Conservation (phyloP, 1,140 invertebrate species). For the Ctenoplectra terminalis region DNA sequence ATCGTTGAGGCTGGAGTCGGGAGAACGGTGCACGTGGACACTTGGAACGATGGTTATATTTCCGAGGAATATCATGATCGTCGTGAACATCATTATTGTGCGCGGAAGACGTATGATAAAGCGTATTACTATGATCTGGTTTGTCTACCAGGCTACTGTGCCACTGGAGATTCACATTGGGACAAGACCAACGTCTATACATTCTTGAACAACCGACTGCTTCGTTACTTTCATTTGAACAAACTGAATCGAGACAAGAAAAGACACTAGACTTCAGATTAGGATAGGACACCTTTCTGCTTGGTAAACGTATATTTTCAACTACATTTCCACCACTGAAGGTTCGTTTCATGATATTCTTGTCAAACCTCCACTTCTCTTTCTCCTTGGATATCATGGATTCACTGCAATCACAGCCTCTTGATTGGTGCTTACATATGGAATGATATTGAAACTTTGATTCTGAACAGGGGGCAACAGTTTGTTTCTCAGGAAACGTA, state of each 20-base stretch:
- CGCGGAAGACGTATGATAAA: conserved; percentile 21
- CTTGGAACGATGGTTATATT: conserved; percentile 49
- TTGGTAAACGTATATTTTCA: neutral
- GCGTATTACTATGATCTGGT: conserved; percentile 28
- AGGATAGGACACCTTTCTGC: conserved; percentile 47
- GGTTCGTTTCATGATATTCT: neutral
- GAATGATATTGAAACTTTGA: neutral
- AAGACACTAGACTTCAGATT: conserved; percentile 1
- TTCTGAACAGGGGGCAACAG: neutral
- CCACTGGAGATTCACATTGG: conserved; percentile 20
- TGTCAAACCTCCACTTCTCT: conserved; percentile 30
- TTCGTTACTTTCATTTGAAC: neutral
- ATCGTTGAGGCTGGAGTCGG: conserved; percentile 78
- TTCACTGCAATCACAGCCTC: neutral
- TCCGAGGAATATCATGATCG: conserved; percentile 24
- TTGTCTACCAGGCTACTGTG: conserved; percentile 12
- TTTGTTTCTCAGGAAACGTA: neutral
- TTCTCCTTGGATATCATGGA: neutral
- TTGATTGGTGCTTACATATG: too few relatives aligned
- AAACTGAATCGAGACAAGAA: neutral
- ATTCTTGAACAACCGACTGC: neutral
- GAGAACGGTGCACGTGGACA: conserved; percentile 55
- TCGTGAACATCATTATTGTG: conserved; percentile 31
- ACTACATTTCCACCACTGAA: neutral
- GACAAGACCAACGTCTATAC: conserved; percentile 31